Evolutionary conservation across 2,113 vertebrate species (phyloP), one percentile per base, ranked within the genome.

Genomic region (Chauna torquata): DNA sequence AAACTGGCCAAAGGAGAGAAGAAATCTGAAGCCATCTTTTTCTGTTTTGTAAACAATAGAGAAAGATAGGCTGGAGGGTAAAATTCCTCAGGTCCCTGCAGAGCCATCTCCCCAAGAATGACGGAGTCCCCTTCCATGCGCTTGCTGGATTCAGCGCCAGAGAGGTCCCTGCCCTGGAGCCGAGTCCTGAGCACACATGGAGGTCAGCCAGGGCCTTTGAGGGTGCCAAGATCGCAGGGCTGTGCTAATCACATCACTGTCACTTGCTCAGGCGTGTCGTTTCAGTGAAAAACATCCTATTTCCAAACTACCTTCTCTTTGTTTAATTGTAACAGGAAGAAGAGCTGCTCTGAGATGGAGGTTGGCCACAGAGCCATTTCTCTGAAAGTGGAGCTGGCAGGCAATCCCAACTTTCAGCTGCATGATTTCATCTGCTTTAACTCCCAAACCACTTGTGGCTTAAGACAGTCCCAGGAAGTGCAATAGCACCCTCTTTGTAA

Each of bases 241-340:
- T 17, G 62, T 14, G 3, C 74, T 65, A 36, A 65, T 76, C 82
- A 69, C 0, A 0, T 47, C 66, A 52, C 72, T 75, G 82, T 81
- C 62, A 42, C 52, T 74, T 57, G 49, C n/a, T 90, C 61, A 45
- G 44, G 80, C 10, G 9, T 2, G 7, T 94, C 6, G 18, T n/a
- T 50, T 70, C 57, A 61, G 42, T 30, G 77, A 34, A 88, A 93
- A 95, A 89, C 82, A 95, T 92, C 86, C 84, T 69, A 74, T 44
- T 96, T 90, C 78, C 90, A 92, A 94, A 75, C 61, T 72, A 62
- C 57, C 42, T 90, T 96, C 70, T 92, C 82, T 85, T 91, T 94
- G 78, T 97, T 94, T 91, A 96, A 92, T 57, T 61, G 28, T 85
- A 87, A 94, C 92, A 96, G 96, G 95, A 94, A 96, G 80, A 93